Evolutionary conservation across 2,113 vertebrate genomes (phyloP).

Genomic region (Megalops atlanticus): DNA sequence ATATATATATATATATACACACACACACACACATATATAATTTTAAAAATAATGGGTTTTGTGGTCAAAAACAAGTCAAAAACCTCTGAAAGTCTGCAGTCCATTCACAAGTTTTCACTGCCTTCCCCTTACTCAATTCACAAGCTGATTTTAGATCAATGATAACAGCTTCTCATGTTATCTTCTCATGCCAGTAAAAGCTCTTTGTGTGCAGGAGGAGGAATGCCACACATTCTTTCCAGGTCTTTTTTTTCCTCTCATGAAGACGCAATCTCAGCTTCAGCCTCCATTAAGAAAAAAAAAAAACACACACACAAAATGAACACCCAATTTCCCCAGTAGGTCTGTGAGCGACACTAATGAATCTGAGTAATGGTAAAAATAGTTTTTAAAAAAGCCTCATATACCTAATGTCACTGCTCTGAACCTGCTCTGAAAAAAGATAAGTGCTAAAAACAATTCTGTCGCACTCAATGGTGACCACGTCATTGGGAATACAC

Average conservation of each 20-base stretch:
- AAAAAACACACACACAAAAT: too few relatives aligned
- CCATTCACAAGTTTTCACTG: neutral
- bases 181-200: neutral
- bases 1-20: too few relatives aligned
- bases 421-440: neutral
- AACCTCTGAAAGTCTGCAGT: neutral
- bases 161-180: neutral
- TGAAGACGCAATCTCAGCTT: too few relatives aligned
- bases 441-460: neutral
- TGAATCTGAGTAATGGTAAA: too few relatives aligned
- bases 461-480: neutral
- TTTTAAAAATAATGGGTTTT: too few relatives aligned
- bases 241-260: too few relatives aligned
- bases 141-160: neutral
- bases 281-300: too few relatives aligned
- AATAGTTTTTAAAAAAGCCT: too few relatives aligned
- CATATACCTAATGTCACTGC: neutral
- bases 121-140: neutral
- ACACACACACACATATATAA: too few relatives aligned
- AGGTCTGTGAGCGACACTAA: too few relatives aligned
- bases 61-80: too few relatives aligned
- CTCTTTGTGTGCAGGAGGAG: neutral
- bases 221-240: conserved; percentile 1
- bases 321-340: too few relatives aligned
- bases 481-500: neutral